phyloP scores from a whole-genome alignment of 1,140 invertebrate genomes.

The Drusus annulatus region DNA sequence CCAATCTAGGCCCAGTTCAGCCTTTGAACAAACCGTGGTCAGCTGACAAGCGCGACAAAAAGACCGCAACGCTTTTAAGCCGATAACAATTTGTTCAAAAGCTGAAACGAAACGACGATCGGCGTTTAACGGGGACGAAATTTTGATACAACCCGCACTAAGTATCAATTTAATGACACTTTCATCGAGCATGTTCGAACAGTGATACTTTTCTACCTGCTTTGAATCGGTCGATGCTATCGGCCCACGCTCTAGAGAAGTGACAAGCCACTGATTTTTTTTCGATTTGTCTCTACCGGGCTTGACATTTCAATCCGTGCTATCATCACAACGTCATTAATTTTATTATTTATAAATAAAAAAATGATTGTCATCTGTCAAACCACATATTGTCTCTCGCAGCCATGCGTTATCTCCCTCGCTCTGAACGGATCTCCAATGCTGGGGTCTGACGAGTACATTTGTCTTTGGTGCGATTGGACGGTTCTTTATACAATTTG shows the following conservation, averaged over 20 bases:
- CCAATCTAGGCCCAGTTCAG: too few relatives aligned
- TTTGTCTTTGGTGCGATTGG: neutral
- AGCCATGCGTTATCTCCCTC: conserved; percentile 44
- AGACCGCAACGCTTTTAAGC: too few relatives aligned
- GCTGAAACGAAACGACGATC: too few relatives aligned
- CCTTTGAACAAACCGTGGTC: too few relatives aligned
- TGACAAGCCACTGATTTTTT: neutral
- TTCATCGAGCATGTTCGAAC: neutral
- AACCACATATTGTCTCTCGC: conserved; percentile 55
- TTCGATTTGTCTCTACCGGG: conserved; percentile 38
- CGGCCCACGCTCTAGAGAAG: too few relatives aligned
- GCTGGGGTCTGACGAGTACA: neutral
- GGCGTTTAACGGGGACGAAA: too few relatives aligned
- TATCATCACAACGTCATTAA: conserved; percentile 55
- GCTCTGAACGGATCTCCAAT: conserved; percentile 6
- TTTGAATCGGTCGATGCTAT: too few relatives aligned
- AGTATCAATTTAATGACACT: neutral
- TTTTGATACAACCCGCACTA: too few relatives aligned
- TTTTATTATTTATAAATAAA: conserved; percentile 50
- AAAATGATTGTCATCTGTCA: conserved; percentile 57
- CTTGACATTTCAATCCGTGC: conserved; percentile 55
- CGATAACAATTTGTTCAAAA: too few relatives aligned
- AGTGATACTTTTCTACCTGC: too few relatives aligned
- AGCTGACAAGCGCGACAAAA: too few relatives aligned
- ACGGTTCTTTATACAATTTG: neutral